phyloP scores from a whole-genome alignment of 1,140 invertebrate species.

The Pseudomyrmex flavicornis region DNA sequence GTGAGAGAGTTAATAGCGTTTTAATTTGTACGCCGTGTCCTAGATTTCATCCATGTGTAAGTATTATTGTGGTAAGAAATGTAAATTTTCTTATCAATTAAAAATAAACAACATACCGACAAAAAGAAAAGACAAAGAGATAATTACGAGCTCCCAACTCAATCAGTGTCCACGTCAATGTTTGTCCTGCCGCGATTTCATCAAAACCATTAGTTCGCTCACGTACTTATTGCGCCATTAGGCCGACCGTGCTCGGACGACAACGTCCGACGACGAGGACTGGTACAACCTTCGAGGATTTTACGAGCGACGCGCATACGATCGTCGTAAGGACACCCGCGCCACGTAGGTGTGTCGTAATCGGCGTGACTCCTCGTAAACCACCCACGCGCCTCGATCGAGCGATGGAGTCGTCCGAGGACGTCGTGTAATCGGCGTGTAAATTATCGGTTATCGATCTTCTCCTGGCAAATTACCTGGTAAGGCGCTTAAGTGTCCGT shows the following conservation, averaged over 20 bases:
- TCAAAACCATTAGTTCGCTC: background rate
- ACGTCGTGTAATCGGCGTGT: slow-evolving; percentile 60
- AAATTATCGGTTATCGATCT: slow-evolving; percentile 71
- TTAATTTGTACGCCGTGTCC: background rate
- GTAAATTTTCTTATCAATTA: background rate
- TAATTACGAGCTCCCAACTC: background rate
- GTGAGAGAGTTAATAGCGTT: too few relatives aligned
- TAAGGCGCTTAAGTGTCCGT: slow-evolving; percentile 59
- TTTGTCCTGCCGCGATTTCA: background rate
- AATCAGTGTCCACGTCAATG: too few relatives aligned
- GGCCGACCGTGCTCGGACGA: background rate
- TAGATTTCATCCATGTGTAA: background rate
- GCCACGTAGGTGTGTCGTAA: slow-evolving; percentile 27
- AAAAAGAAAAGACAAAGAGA: background rate
- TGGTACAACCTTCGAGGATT: slow-evolving; percentile 19
- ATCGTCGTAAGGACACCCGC: slow-evolving; percentile 5
- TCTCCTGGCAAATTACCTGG: slow-evolving; percentile 58
- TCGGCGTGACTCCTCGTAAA: slow-evolving; percentile 46
- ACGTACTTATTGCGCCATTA: slow-evolving; percentile 26
- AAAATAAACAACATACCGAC: background rate
- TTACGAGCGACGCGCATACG: slow-evolving; percentile 48
- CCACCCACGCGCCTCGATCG: slow-evolving; percentile 51
- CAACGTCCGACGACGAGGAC: background rate
- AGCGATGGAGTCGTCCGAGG: slow-evolving; percentile 57
- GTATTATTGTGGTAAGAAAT: background rate